Percentiles rank a stretch among this genome's conserved stretches.
Conservation (phyloP, 1,140 invertebrate species). For the Rhopalosiphum maidis region DNA sequence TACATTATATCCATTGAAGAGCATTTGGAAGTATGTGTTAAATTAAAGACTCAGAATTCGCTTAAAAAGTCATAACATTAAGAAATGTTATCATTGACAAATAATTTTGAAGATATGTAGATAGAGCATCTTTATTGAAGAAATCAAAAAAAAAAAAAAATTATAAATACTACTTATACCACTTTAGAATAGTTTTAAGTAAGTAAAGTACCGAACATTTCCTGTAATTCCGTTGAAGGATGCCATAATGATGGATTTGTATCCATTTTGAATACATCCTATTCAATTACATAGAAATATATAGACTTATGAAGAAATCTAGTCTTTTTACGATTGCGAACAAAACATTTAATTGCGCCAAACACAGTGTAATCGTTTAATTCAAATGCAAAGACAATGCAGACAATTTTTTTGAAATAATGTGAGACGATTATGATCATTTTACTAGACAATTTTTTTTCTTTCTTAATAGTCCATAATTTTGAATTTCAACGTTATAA, state of each 20-base stretch:
- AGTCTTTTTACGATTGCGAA: not conserved
- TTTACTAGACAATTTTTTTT: not conserved
- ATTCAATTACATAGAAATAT: not conserved
- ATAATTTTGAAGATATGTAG: not conserved
- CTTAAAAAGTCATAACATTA: not conserved
- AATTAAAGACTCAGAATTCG: not conserved
- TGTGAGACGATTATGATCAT: not conserved
- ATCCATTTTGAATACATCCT: not conserved
- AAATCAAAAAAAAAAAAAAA: not conserved
- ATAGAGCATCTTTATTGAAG: not conserved
- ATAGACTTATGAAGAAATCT: not conserved
- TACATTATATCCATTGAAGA: not conserved
- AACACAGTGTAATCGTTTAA: not conserved
- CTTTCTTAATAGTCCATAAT: too few species aligned
- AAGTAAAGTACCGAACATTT: not conserved
- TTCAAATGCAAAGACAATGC: not conserved
- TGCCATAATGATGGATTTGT: not conserved
- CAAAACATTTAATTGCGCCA: rapidly evolving
- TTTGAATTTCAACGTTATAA: too few species aligned
- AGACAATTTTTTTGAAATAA: not conserved
- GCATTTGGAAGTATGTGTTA: not conserved
- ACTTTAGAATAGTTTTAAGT: not conserved
- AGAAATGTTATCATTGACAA: not conserved
- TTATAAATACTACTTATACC: not conserved
- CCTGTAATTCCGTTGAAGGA: too few species aligned